These are phyloP conservation scores for Oncorhynchus nerka DNA, from an alignment of 2,113 vertebrate species.

Conservation along the genomic window DNA sequence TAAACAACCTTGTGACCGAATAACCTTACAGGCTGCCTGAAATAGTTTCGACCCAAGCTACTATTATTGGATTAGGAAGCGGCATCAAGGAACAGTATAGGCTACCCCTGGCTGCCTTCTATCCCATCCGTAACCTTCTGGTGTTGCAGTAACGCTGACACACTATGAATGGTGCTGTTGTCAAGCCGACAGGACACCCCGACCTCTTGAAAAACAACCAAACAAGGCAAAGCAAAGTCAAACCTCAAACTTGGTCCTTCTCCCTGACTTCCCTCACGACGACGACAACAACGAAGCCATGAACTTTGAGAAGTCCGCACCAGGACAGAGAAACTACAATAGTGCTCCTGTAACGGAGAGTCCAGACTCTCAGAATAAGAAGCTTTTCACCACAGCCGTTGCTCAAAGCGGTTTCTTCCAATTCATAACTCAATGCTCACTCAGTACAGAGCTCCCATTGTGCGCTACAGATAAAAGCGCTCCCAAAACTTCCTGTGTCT, in stretches of 20 bases:
- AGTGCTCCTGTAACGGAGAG: conserved; percentile 30
- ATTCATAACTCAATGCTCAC: conserved; percentile 44
- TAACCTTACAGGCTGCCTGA: too few relatives aligned
- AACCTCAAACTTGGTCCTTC: conserved; percentile 5
- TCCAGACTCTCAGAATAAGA: conserved; percentile 37
- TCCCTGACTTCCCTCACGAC: too few relatives aligned
- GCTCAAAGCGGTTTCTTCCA: conserved; percentile 32
- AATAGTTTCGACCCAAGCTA: too few relatives aligned
- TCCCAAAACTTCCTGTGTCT: conserved; percentile 17
- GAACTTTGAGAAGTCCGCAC: conserved; percentile 13
- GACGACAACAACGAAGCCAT: conserved; percentile 5
- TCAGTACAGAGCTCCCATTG: conserved; percentile 54
- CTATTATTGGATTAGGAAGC: too few relatives aligned
- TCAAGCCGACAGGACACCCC: conserved; percentile 29
- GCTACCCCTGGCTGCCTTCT: not conserved
- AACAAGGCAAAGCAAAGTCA: not conserved
- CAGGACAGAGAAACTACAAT: conserved; percentile 17
- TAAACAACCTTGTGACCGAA: too few relatives aligned
- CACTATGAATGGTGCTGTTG: conserved; percentile 53
- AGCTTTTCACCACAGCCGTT: conserved; percentile 25
- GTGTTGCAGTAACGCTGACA: conserved; percentile 30
- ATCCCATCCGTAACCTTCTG: not conserved
- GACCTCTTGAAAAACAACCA: not conserved
- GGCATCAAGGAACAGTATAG: not conserved
- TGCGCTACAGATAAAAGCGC: conserved; percentile 55